phyloP scores from a whole-genome alignment of 30 jellyfish, hydroid and myxozoan genomes.

The Aurelia aurita complex sp. Pacific region DNA sequence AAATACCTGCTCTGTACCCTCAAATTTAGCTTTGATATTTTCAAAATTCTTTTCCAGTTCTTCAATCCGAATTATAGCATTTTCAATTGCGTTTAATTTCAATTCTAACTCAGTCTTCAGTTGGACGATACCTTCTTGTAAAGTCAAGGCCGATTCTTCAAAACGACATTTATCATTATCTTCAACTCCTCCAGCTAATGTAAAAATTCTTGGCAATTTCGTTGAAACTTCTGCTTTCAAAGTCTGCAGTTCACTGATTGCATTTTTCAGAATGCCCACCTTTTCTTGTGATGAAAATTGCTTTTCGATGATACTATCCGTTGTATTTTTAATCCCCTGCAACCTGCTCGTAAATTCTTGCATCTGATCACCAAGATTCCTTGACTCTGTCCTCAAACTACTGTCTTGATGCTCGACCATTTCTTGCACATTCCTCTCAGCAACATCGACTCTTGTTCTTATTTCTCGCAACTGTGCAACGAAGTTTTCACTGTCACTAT shows the following conservation, averaged over 20 bases:
- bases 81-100: not conserved
- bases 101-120: constrained; percentile 33
- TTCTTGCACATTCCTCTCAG: not conserved
- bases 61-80: not conserved
- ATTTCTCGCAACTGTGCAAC: not conserved
- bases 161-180: not conserved
- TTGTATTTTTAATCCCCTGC: not conserved
- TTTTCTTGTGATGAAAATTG: not conserved
- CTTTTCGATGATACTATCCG: not conserved
- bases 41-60: not conserved
- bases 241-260: not conserved
- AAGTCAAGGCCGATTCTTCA: not conserved
- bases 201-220: constrained; percentile 30
- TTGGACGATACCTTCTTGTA: constrained; percentile 32
- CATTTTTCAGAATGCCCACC: not conserved
- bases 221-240: constrained; percentile 29
- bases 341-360: not conserved
- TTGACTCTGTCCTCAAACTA: not conserved
- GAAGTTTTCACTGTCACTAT: not conserved
- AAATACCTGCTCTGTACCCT: not conserved
- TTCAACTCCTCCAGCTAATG: not conserved
- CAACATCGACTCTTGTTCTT: not conserved
- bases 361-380: not conserved
- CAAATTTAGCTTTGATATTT: not conserved
- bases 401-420: not conserved